Percentiles rank a stretch among this genome's conserved stretches.
Evolutionary conservation across 2,113 vertebrate species (phyloP).

Genomic region (Anhinga anhinga): DNA sequence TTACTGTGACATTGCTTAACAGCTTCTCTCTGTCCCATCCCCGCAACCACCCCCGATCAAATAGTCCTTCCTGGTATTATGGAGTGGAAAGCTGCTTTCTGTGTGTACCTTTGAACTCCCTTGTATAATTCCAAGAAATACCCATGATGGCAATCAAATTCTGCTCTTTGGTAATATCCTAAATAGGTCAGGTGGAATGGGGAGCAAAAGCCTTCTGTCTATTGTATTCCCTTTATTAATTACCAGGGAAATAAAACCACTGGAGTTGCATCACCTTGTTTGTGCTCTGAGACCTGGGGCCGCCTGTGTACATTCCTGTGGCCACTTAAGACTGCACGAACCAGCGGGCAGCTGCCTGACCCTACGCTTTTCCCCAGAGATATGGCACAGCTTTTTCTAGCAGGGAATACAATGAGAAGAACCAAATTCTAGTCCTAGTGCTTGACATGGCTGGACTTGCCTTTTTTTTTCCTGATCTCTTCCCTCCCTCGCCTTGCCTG

Average conservation of each 20-base stretch:
- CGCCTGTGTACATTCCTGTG: background rate
- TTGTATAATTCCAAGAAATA: background rate
- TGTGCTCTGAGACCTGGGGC: background rate
- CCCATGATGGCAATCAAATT: slow-evolving; percentile 11
- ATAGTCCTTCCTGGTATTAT: background rate
- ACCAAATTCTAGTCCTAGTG: background rate
- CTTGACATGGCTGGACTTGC: background rate
- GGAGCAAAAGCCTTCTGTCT: background rate
- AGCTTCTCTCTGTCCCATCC: background rate
- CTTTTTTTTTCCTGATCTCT: background rate
- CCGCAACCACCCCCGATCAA: background rate
- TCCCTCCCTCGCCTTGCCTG: background rate
- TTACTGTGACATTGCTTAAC: background rate
- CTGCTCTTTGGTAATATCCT: background rate
- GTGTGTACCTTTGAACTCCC: background rate
- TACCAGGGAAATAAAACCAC: slow-evolving; percentile 9
- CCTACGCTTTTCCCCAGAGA: background rate
- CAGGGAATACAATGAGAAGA: background rate
- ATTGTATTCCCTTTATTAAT: slow-evolving; percentile 31
- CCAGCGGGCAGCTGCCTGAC: background rate
- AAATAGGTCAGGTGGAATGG: slow-evolving; percentile 40
- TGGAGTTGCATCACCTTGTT: background rate
- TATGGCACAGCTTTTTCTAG: background rate
- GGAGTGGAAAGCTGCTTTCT: background rate
- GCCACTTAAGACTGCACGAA: background rate